Percentiles rank a stretch among this genome's conserved stretches.
Evolutionary conservation across 2,888 invertebrate genomes (phyloP).

Genomic region (Marasmarcha lunaedactyla): DNA sequence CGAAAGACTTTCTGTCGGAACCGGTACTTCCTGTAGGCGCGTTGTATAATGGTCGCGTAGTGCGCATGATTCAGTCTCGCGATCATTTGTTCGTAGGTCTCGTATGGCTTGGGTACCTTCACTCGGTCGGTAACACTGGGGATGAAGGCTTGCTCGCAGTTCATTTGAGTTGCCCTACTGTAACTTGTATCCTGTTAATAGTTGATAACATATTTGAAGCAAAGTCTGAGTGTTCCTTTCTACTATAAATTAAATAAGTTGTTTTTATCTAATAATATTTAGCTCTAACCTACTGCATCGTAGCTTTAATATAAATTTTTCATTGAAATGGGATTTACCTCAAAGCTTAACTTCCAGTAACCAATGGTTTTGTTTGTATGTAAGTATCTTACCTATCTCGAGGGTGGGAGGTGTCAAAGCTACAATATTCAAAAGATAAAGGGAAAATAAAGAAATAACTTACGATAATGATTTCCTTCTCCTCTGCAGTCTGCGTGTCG

Average conservation of each 20-base stretch:
- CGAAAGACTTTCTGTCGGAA: constrained; percentile 43
- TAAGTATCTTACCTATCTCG: too few species aligned
- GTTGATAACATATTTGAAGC: too few species aligned
- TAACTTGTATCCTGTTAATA: constrained; percentile 59
- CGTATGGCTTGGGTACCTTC: constrained; percentile 72
- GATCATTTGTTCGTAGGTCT: constrained; percentile 73
- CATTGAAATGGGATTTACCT: too few species aligned
- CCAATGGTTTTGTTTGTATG: too few species aligned
- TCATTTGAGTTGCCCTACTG: constrained; percentile 74
- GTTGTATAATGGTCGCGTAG: constrained; percentile 74
- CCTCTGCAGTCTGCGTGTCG: constrained; percentile 75
- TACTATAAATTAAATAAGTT: too few species aligned
- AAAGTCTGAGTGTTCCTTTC: too few species aligned
- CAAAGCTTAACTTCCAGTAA: too few species aligned
- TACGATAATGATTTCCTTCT: constrained; percentile 60
- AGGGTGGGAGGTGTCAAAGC: too few species aligned
- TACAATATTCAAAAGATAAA: too few species aligned
- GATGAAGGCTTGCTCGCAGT: constrained; percentile 64
- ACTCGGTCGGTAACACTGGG: constrained; percentile 74
- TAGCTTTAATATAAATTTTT: too few species aligned
- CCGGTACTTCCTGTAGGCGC: constrained; percentile 72
- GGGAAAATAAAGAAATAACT: constrained; percentile 18
- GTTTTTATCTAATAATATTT: too few species aligned
- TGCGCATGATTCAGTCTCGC: constrained; percentile 66
- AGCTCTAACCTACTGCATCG: too few species aligned